phyloP scores from a whole-genome alignment of 1,140 invertebrate genomes.

The Platyura marginata region DNA sequence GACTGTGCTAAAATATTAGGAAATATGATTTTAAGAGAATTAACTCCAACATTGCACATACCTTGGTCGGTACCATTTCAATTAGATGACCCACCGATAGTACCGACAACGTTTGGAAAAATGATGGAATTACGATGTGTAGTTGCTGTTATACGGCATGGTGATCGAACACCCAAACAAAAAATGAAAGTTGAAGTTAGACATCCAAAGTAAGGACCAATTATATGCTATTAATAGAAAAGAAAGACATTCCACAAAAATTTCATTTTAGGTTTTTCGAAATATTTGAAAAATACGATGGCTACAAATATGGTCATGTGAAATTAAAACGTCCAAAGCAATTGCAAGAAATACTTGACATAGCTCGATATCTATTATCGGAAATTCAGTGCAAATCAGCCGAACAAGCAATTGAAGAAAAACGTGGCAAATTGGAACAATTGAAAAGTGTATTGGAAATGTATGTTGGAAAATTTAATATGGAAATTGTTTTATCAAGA shows the following conservation, averaged over 20 bases:
- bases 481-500: too few relatives aligned
- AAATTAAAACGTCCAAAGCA: slow-evolving; percentile 97
- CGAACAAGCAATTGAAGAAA: slow-evolving; percentile 89
- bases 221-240: too few relatives aligned
- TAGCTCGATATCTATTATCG: slow-evolving; percentile 67
- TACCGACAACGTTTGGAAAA: slow-evolving; percentile 97
- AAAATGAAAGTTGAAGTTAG: slow-evolving; percentile 99
- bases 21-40: slow-evolving; percentile 75
- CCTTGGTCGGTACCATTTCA: slow-evolving; percentile 95
- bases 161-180: slow-evolving; percentile 97
- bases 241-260: not conserved
- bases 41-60: slow-evolving; percentile 89
- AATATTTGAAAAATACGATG: slow-evolving; percentile 95
- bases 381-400: slow-evolving; percentile 72
- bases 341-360: slow-evolving; percentile 92
- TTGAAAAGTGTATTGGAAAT: slow-evolving; percentile 97
- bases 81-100: slow-evolving; percentile 94
- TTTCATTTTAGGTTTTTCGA: slow-evolving; percentile 82
- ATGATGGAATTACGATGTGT: slow-evolving; percentile 99
- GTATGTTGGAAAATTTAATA: too few relatives aligned
- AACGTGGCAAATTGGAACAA: slow-evolving; percentile 92
- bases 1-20: slow-evolving; percentile 96
- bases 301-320: slow-evolving; percentile 85
- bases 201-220: slow-evolving; percentile 68
- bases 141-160: slow-evolving; percentile 95